Base-by-base conservation (phyloP, 2,113 vertebrate species). In the Onychorhynchus coronatus region DNA sequence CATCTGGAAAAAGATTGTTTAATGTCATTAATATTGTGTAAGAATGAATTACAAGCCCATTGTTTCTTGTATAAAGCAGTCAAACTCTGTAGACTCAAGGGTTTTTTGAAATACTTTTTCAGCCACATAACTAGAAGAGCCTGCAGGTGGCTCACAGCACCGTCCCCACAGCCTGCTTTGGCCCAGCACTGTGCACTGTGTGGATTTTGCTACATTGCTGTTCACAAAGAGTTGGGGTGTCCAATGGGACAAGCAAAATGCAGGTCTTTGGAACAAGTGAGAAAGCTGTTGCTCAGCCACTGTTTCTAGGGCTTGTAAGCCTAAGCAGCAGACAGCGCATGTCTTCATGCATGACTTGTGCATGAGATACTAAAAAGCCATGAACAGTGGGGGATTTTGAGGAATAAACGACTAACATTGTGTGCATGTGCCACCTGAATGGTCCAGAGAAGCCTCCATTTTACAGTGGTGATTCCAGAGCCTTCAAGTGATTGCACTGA, bases 151-250 rank as follows among this genome's bases (percentile, higher is more conserved):
- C n/a, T 85, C 35, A n/a, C 6, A 73, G n/a, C 37, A 66, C 21
- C 9, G 3, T 56, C 12, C 22, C 41, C 39, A 65, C 27, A 61
- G 53, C 16, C 53, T 88, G 35, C 27, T 79, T 39, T 46, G 44
- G 41, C 16, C 49, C 1, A 4, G 41, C 21, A 35, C 41, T 56
- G 41, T 18, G 24, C 0, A 1, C 53, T 18, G 0, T 8, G 2
- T 37, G 47, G 3, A 35, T 80, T 88, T 73, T 88, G 5, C 37
- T 61, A n/a, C 5, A 0, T 4, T 37, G 5, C 6, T 52, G 33
- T 14, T 56, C 35, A 68, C 20, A 59, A 73, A 73, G 35, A 52
- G 22, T 14, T 0, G 0, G 22, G 12, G 5, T 79, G 24, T 49
- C 42, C 62, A 41, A 1, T 11, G 5, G 19, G 10, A 72, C 17